Base-by-base conservation (phyloP, 2,888 invertebrate genomes). In the Pandemis cinnamomeana region DNA sequence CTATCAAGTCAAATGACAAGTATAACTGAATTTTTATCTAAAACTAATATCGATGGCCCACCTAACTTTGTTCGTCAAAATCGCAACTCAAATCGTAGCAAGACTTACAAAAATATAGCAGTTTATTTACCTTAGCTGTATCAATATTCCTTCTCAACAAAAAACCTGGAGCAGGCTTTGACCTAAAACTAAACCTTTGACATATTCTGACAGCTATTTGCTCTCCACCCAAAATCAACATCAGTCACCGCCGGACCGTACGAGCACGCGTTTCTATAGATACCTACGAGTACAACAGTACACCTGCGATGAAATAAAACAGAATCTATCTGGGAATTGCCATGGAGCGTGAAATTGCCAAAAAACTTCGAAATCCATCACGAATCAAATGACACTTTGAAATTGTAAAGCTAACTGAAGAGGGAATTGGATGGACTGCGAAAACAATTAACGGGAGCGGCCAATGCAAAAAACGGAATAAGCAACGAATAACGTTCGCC, bases 361-460 rank as follows among this genome's bases (percentile, higher is more conserved):
- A 92, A 92, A 91, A 92, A 88, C 88, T 89, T 89, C 86, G 86
- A 88, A 91, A 91, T 90, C 91, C 92, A 92, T 92, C 92, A 91
- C 92, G 90, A 91, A 89, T 91, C 92, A 92, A 92, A 92, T 91
- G 92, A 92, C 92, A 92, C 91, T 92, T 91, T 90, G 88, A 89
- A 92, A 92, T 90, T 92, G 92, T 90, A 91, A 91, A 92, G 89
- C 90, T 88, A 89, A 91, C 90, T 90, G 90, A 89, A 88, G 90
- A 89, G 89, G 86, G 90, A 89, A 89, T 89, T 86, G 88, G 87
- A 91, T 88, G 87, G 81, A 87, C 87, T 87, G 87, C 83, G 87
- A 89, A 92, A 92, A 92, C 92, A 92, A 92, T 92, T 92, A 91
- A 88, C 89, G 84, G 77, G 85, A 83, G 78, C 84, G 83, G 80